Evolutionary conservation across 2,113 vertebrate species (phyloP), one percentile per base, ranked within the genome.

Genomic region (Channa argus): DNA sequence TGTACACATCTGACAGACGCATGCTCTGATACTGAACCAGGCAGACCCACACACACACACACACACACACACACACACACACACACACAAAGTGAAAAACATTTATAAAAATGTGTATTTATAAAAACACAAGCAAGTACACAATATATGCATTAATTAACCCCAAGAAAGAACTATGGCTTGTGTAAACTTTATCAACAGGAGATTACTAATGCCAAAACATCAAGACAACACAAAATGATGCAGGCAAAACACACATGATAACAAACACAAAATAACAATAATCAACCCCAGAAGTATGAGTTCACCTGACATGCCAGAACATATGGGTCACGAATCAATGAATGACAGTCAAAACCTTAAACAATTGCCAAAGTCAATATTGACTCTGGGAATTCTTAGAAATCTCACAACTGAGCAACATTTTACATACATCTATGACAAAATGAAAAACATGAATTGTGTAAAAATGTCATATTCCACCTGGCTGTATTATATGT

Each of bases 1-100:
- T 94, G 91, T 98, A 96, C 68, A 96, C 89, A 6, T 99, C 97
- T 71, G 97, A 97, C 66, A 99, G 94, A 46, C 95, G 95, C 89
- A 98, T 92, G 82, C 97, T 99, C 91, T 98, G 96, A 49, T 94
- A 95, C 96, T 98, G 96, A 90, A 93, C 91, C 51, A 6, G 8
- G n/a, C 44, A 73, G 52, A 80, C 52, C 51, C 54, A 71, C 58
- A 64, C 67, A 74, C 58, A 58, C 45, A 65, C 68, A 72, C 61
- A 51, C 71, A 71, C 55, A 64, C 45, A 65, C 63, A 77, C 58
- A 49, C 72, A 72, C 59, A 63, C 44, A 55, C 24, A 49, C 13
- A 79, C 39, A 64, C 63, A 77, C 58, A 51, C 69, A 72, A 55
- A 63, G 46, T 66, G 46, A 76, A 5, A 83, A 38, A 39, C 37